These are phyloP conservation scores for Boloria euphrosyne DNA, from an alignment of 2,888 invertebrate species.

Conservation along the genomic window DNA sequence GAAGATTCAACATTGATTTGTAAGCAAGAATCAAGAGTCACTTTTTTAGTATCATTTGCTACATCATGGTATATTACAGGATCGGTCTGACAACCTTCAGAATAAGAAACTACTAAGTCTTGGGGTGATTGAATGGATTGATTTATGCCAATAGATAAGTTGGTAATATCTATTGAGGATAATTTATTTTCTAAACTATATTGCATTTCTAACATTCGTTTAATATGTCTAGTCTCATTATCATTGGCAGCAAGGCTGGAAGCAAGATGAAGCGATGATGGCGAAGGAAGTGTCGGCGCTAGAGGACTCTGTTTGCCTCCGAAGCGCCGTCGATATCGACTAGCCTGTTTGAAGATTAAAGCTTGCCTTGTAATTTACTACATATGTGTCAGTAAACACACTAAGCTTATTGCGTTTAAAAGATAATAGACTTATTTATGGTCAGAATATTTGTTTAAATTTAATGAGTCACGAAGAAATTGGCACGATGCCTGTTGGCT, in stretches of 20 bases:
- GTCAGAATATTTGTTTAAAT: constrained; percentile 53
- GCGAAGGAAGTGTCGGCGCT: constrained; percentile 56
- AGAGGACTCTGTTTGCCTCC: constrained; percentile 67
- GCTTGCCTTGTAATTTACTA: constrained; percentile 41
- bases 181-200: constrained; percentile 67
- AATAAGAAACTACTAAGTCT: constrained; percentile 61
- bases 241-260: constrained; percentile 49
- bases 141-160: constrained; percentile 67
- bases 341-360: constrained; percentile 73
- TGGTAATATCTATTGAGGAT: constrained; percentile 62
- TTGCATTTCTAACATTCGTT: constrained; percentile 74
- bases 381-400: constrained; percentile 12
- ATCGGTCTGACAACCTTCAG: constrained; percentile 74
- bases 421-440: constrained; percentile 44
- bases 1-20: constrained; percentile 60
- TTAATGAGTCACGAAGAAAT: constrained; percentile 57
- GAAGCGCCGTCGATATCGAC: constrained; percentile 73
- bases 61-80: constrained; percentile 65
- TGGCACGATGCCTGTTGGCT: constrained; percentile 66
- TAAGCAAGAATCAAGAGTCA: constrained; percentile 66
- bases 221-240: constrained; percentile 59
- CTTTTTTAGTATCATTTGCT: constrained; percentile 66
- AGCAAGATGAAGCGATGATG: constrained; percentile 60
- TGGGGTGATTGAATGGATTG: constrained; percentile 68
- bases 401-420: constrained; percentile 7